Conservation (phyloP, 2,888 invertebrate genomes). For the Ophioninae sp. region DNA sequence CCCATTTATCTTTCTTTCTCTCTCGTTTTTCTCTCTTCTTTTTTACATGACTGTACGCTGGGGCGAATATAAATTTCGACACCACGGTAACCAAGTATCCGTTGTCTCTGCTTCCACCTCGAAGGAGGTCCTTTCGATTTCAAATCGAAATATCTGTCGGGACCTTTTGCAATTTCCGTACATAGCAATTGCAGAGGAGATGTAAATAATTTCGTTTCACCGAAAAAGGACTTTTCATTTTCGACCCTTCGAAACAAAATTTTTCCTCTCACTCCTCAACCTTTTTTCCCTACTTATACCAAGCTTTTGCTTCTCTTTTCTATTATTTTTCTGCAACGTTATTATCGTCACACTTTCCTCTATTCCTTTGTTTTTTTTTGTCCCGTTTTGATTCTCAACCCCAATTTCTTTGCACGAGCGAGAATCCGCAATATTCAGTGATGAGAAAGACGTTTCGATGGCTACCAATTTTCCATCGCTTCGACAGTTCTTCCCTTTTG, state of each 20-base stretch:
- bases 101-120: constrained; percentile 24
- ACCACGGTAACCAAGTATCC: constrained; percentile 57
- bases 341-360: constrained; percentile 14
- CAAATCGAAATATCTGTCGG: constrained; percentile 67
- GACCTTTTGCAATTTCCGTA: constrained; percentile 55
- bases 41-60: constrained; percentile 25
- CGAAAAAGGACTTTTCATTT: constrained; percentile 27
- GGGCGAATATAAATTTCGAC: constrained; percentile 60
- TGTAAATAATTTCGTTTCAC: constrained; percentile 64
- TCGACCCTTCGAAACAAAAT: constrained; percentile 51
- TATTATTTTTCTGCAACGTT: constrained; percentile 6
- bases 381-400: constrained; percentile 5
- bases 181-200: constrained; percentile 53
- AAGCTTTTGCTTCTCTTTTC: constrained; percentile 17
- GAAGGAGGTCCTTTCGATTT: constrained; percentile 56
- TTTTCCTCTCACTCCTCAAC: constrained; percentile 20
- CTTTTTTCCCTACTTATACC: not conserved
- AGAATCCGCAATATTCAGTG: constrained; percentile 32
- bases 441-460: constrained; percentile 28
- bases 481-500: constrained; percentile 38
- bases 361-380: constrained; percentile 18
- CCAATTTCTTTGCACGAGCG: constrained; percentile 27
- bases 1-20: constrained; percentile 39
- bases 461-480: constrained; percentile 21
- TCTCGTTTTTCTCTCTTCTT: constrained; percentile 46